Conservation (phyloP, 2,113 vertebrate species). For the Charadrius vociferus region DNA sequence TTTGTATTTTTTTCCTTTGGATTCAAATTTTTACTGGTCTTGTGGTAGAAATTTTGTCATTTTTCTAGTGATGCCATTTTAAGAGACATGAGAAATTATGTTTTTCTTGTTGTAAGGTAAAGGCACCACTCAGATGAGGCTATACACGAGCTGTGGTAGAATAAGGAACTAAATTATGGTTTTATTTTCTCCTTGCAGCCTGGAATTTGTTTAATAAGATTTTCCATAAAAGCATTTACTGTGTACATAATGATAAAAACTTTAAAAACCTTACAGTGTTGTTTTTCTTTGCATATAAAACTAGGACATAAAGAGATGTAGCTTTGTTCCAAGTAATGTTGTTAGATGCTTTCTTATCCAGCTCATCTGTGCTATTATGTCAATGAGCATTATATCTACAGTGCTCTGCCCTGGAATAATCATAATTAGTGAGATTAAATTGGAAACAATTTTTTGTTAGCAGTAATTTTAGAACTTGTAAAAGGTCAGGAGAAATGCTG, state of each 20-base stretch:
- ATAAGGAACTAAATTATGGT: background rate
- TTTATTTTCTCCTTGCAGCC: background rate
- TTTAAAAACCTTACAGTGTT: background rate
- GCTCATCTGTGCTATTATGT: background rate
- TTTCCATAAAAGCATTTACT: background rate
- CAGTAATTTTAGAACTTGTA: background rate
- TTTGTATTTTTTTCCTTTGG: background rate
- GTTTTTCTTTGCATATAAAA: background rate
- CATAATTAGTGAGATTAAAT: conserved; percentile 18
- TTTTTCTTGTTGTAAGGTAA: background rate
- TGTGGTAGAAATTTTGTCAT: background rate
- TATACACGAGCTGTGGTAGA: background rate
- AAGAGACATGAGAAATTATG: background rate
- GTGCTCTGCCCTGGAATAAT: background rate
- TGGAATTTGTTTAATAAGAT: conserved; percentile 1
- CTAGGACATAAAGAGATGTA: background rate
- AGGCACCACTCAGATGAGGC: background rate
- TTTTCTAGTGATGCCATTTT: background rate
- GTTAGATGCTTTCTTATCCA: background rate
- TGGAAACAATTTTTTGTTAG: background rate
- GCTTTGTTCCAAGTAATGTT: background rate
- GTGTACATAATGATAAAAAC: background rate
- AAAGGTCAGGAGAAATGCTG: background rate
- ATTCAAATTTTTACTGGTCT: background rate
- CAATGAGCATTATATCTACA: background rate